These are phyloP conservation scores for Papilio machaon DNA, from an alignment of 1,140 invertebrate genomes.

Conservation along the genomic window DNA sequence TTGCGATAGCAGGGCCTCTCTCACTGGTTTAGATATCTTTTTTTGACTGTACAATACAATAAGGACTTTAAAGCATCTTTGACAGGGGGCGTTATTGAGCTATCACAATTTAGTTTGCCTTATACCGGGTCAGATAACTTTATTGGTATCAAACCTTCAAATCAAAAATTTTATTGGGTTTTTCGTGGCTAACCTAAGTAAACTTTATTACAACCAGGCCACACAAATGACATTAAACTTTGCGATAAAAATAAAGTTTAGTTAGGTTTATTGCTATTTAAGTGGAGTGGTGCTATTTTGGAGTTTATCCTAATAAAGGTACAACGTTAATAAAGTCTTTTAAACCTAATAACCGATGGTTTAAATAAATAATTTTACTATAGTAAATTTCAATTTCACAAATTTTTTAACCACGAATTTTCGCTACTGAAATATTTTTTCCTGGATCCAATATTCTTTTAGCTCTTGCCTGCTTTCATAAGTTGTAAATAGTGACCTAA, in stretches of 20 bases:
- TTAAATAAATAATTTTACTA: background rate
- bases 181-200: constrained; percentile 22
- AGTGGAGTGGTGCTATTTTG: background rate
- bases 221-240: background rate
- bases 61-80: background rate
- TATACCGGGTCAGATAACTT: too few species aligned
- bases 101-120: background rate
- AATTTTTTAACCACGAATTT: background rate
- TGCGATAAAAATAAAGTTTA: background rate
- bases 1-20: too few species aligned
- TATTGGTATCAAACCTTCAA: background rate
- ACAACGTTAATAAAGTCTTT: background rate
- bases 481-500: background rate
- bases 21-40: too few species aligned
- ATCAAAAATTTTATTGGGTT: constrained; percentile 23
- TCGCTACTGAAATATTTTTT: too few species aligned
- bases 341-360: background rate
- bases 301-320: background rate
- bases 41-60: background rate
- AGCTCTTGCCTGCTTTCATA: background rate
- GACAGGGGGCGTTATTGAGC: background rate
- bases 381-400: background rate
- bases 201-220: constrained; percentile 14
- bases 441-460: too few species aligned
- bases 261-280: constrained; percentile 3